Base-by-base conservation (phyloP, 2,113 vertebrate genomes). In the Hippocampus comes region DNA sequence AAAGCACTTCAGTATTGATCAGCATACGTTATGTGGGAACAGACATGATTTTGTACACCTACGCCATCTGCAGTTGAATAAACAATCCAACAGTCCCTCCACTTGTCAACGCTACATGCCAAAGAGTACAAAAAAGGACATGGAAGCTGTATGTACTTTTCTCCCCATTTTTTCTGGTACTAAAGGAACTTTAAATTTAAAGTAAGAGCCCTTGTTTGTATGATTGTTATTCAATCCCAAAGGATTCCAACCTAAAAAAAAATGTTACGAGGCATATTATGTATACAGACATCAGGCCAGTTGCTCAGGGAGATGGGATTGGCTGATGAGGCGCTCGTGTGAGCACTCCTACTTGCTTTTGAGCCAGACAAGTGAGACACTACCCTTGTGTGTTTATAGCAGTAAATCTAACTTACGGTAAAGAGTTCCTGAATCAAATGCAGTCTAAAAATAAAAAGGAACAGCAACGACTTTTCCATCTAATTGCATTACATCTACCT, bases 281-380 rank as follows among this genome's bases (percentile, higher is more conserved):
- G 80, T 75, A 80, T 79, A 74, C 84, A 75, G 68, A 85, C 79
- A 89, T 88, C 79, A 87, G 86, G 82, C 83, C 67, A 89, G 71
- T 48, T 48, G 9, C 72, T 43, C 63, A 71, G 65, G 78, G 82
- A 64, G 78, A 80, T 41, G 55, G 73, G 88, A 88, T 88, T 89
- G 85, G 90, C 79, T 84, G 82, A 64, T n/a, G 25, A 49, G 70
- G 43, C 70, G 72, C 56, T 85, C 73, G 64, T 70, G 83, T 56
- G 77, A 79, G 77, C 82, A 89, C 87, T 91, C 86, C 89, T 88
- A 83, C 86, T 75, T 74, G 57, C 68, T 78, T 38, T 65, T 70
- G 73, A 79, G 78, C 73, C 73, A 84, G 75, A 38, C 49, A 84
- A 17, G 17, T 18, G 73, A 69, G 57, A 70, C 77, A 85, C 79